Percentiles rank a stretch among this genome's conserved stretches.
Evolutionary conservation across 2,113 vertebrate species (phyloP).

Genomic region (Sorex fumeus): DNA sequence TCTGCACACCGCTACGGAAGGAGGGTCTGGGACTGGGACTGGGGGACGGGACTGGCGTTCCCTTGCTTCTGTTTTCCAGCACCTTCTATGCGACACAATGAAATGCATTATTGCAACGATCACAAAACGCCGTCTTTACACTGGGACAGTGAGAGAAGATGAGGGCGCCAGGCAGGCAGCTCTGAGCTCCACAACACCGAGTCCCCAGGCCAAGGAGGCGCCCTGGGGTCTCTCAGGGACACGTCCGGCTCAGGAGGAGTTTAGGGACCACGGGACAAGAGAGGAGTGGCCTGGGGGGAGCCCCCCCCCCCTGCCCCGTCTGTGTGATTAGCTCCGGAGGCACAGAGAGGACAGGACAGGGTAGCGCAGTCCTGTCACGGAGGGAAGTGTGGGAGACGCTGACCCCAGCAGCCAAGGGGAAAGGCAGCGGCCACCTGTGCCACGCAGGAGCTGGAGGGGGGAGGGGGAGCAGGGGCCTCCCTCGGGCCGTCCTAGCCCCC

Average conservation of each 20-base stretch:
- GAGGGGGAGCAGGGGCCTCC: background rate
- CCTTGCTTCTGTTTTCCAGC: background rate
- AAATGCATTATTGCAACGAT: background rate
- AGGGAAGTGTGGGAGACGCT: no score
- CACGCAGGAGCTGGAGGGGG: accelerated
- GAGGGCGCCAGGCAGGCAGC: no score
- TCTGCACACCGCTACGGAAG: no score
- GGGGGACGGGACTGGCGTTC: background rate
- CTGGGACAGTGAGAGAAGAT: background rate
- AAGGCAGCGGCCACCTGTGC: background rate
- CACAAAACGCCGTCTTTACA: background rate
- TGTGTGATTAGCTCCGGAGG: background rate
- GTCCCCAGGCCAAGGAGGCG: no score
- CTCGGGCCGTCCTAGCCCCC: background rate
- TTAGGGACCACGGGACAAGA: background rate
- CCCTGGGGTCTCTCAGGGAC: no score
- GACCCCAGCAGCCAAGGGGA: no score
- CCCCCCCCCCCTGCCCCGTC: no score
- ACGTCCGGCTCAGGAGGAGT: no score
- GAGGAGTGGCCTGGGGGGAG: no score
- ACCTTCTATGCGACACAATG: background rate
- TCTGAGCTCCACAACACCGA: no score
- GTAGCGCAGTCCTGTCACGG: no score
- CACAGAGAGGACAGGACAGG: background rate
- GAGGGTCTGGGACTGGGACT: background rate